These are phyloP conservation scores for Heliconius cydno DNA, from an alignment of 2,888 invertebrate species.

Conservation along the genomic window DNA sequence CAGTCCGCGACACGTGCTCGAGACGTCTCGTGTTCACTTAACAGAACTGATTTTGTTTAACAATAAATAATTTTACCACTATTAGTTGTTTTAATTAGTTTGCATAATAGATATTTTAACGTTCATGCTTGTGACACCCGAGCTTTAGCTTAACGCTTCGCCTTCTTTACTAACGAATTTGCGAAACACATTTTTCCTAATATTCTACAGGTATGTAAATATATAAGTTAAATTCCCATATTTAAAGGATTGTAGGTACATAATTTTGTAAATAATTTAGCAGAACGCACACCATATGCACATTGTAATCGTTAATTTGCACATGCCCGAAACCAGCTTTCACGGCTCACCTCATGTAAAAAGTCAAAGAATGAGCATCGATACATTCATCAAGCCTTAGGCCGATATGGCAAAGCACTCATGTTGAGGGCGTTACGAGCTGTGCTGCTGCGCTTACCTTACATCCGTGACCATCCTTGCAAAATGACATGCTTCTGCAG, in stretches of 20 bases:
- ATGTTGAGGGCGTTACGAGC: constrained; percentile 61
- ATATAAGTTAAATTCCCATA: neutral
- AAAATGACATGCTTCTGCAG: constrained; percentile 57
- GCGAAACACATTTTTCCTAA: neutral
- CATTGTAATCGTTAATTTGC: constrained; percentile 46
- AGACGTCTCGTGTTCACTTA: constrained; percentile 76
- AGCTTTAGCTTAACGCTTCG: constrained; percentile 75
- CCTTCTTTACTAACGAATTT: constrained; percentile 62
- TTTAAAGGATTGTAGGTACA: neutral
- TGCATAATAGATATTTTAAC: constrained; percentile 68
- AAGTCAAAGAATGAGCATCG: constrained; percentile 61
- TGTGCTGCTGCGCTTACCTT: constrained; percentile 51
- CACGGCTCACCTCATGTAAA: constrained; percentile 73
- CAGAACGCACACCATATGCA: constrained; percentile 46
- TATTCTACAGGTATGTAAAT: constrained; percentile 12
- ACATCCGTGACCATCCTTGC: constrained; percentile 60
- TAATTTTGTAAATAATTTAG: constrained; percentile 20
- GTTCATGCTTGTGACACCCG: constrained; percentile 68
- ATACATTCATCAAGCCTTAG: constrained; percentile 52
- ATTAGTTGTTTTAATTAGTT: constrained; percentile 76
- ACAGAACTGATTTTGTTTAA: constrained; percentile 82
- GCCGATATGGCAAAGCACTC: constrained; percentile 64
- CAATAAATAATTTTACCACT: constrained; percentile 78
- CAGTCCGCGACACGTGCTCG: constrained; percentile 68
- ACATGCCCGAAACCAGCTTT: constrained; percentile 52